These are phyloP conservation scores for Entelurus aequoreus DNA, from an alignment of 2,113 vertebrate species.

Conservation along the genomic window DNA sequence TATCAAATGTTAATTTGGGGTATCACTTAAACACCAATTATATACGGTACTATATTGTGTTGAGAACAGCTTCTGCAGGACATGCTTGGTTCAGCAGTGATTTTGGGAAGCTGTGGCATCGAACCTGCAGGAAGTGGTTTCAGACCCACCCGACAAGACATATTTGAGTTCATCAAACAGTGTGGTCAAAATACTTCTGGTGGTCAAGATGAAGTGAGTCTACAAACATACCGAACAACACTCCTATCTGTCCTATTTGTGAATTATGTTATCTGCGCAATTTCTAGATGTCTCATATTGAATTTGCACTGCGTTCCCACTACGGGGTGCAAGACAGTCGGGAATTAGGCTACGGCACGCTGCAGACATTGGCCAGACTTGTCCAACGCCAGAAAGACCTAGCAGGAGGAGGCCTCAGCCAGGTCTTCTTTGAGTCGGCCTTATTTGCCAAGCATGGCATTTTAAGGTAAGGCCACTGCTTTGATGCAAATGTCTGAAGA, in stretches of 20 bases:
- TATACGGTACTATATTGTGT: neutral
- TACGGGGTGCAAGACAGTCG: constrained; percentile 66
- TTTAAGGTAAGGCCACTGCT: constrained; percentile 21
- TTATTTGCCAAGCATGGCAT: constrained; percentile 59
- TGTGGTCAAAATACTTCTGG: constrained; percentile 49
- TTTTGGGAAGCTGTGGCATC: constrained; percentile 41
- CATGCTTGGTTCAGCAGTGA: constrained; percentile 53
- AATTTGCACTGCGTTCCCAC: constrained; percentile 67
- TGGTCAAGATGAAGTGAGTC: constrained; percentile 63
- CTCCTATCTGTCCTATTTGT: neutral
- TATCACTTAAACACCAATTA: neutral
- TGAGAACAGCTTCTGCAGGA: constrained; percentile 69
- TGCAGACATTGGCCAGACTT: constrained; percentile 52
- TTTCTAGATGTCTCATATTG: constrained; percentile 61
- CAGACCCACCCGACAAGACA: constrained; percentile 70
- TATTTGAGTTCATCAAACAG: constrained; percentile 77
- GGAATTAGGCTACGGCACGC: constrained; percentile 68
- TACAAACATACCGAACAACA: neutral
- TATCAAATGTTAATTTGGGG: neutral
- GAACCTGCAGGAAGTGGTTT: constrained; percentile 39
- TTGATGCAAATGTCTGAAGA: neutral
- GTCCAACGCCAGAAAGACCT: constrained; percentile 56
- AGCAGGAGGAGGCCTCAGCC: constrained; percentile 40
- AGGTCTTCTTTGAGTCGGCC: constrained; percentile 65
- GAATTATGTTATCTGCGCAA: neutral